These are phyloP conservation scores for Lasioglossum lativentre DNA, from an alignment of 2,888 invertebrate genomes.

Conservation along the genomic window DNA sequence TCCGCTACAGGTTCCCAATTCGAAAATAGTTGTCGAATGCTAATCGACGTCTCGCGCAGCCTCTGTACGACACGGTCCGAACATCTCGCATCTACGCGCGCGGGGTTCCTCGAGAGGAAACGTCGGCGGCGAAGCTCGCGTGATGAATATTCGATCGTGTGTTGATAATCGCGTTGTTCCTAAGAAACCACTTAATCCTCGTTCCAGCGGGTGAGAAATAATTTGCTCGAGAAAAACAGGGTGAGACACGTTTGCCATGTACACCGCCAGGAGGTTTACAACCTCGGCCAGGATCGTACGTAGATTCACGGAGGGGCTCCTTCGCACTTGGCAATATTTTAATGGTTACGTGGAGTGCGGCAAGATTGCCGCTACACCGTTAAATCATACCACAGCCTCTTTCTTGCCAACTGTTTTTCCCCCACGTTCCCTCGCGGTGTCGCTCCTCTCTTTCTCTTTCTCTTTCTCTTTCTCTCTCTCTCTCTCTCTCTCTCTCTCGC, in stretches of 20 bases:
- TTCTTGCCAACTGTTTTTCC: slow-evolving; percentile 44
- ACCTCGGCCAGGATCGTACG: slow-evolving; percentile 62
- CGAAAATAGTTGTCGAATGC: background rate
- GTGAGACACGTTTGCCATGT: slow-evolving; percentile 57
- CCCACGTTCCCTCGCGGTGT: background rate
- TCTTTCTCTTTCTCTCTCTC: background rate
- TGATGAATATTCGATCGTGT: slow-evolving; percentile 22
- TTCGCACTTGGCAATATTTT: slow-evolving; percentile 67
- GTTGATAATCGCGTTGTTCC: slow-evolving; percentile 55
- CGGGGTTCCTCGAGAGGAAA: slow-evolving; percentile 3
- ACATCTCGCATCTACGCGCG: background rate
- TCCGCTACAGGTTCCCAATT: background rate
- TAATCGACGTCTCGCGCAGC: background rate
- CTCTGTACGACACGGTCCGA: background rate
- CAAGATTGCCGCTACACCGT: slow-evolving; percentile 52
- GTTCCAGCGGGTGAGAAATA: slow-evolving; percentile 69
- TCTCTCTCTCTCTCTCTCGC: background rate
- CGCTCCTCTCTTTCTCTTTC: background rate
- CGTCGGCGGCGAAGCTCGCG: slow-evolving; percentile 29
- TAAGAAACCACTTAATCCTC: slow-evolving; percentile 71
- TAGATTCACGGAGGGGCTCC: slow-evolving; percentile 69
- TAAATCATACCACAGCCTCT: slow-evolving; percentile 58
- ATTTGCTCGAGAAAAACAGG: slow-evolving; percentile 64
- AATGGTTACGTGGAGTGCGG: slow-evolving; percentile 63
- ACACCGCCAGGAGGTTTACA: slow-evolving; percentile 72